Percentiles rank a stretch among this genome's conserved stretches.
Evolutionary conservation across 2,888 invertebrate genomes (phyloP).

Genomic region (Parasteatoda lunata): DNA sequence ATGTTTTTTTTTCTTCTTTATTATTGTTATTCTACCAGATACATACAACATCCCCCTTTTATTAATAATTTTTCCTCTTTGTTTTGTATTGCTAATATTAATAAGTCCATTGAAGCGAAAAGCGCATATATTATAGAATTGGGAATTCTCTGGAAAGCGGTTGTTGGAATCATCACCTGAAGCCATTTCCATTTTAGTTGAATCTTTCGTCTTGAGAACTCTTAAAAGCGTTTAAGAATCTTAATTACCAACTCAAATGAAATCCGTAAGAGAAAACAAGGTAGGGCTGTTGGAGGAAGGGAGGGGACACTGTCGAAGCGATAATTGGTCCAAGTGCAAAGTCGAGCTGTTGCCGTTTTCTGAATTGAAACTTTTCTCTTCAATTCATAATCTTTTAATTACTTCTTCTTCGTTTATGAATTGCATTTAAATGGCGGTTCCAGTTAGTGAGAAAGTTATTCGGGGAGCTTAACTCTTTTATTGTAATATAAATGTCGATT

Average conservation of each 20-base stretch:
- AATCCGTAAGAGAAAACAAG: constrained; percentile 1
- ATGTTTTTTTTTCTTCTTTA: constrained; percentile 7
- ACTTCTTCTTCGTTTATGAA: constrained; percentile 22
- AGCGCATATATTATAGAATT: background rate
- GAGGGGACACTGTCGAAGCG: background rate
- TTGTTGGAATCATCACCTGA: background rate
- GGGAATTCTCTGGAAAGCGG: background rate
- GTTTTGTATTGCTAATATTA: constrained; percentile 20
- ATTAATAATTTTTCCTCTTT: constrained; percentile 11
- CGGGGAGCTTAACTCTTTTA: background rate
- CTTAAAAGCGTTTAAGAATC: constrained; percentile 59
- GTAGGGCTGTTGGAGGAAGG: constrained; percentile 14
- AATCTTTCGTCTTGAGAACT: background rate
- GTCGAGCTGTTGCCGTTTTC: background rate
- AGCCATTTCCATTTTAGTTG: constrained; percentile 30
- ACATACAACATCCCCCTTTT: background rate
- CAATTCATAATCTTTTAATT: constrained; percentile 56
- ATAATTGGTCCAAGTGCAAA: background rate
- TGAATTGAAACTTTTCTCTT: constrained; percentile 39
- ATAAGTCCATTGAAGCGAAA: constrained; percentile 1
- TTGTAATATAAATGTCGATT: background rate
- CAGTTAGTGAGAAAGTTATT: background rate
- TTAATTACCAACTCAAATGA: constrained; percentile 52
- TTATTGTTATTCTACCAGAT: background rate
- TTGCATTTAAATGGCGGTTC: background rate